Conservation (phyloP, 2,113 vertebrate species). For the Vidua macroura region DNA sequence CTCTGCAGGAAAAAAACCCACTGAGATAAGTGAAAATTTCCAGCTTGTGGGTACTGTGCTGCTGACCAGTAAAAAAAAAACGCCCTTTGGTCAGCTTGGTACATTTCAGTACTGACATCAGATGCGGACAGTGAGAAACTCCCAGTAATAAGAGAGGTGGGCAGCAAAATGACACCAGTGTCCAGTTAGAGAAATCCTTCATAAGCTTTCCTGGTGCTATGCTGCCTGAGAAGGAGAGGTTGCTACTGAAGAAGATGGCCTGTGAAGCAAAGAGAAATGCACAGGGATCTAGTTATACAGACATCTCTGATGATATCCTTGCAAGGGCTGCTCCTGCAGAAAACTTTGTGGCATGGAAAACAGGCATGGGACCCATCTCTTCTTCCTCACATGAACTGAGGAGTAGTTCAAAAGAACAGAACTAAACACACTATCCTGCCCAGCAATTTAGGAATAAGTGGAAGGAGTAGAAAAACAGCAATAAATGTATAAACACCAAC, state of each 20-base stretch:
- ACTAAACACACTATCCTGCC: background rate
- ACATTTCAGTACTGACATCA: background rate
- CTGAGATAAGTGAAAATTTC: background rate
- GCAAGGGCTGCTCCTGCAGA: background rate
- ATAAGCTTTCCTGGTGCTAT: background rate
- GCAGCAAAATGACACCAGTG: background rate
- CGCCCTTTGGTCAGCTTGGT: background rate
- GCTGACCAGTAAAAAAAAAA: slow-evolving; percentile 5
- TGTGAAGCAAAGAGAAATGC: background rate
- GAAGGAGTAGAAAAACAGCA: background rate
- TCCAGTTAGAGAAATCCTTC: background rate
- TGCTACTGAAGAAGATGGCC: background rate
- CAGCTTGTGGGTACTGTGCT: background rate
- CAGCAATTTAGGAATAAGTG: background rate
- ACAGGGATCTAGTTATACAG: background rate
- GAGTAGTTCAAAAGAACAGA: background rate
- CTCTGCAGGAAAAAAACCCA: background rate
- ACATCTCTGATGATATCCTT: background rate
- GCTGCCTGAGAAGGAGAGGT: background rate
- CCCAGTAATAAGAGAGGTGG: background rate
- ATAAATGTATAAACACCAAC: background rate
- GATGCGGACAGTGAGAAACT: background rate
- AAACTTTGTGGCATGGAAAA: background rate
- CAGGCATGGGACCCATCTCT: background rate
- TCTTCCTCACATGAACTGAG: no score